Conservation (phyloP, 2,888 invertebrate genomes). For the Papilio elwesi region DNA sequence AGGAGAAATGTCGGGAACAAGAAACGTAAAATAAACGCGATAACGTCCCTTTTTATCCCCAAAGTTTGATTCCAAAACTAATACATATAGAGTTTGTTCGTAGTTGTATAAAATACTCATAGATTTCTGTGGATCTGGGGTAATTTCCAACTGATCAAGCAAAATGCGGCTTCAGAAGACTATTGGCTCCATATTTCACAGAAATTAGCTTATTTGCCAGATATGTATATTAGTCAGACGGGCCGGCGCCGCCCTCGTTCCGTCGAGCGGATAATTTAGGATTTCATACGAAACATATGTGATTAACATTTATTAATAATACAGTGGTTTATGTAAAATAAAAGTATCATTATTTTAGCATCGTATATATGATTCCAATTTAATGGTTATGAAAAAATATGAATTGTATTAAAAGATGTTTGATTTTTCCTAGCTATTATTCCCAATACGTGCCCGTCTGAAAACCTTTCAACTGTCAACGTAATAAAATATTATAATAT, state of each 20-base stretch:
- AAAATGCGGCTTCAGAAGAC: constrained; percentile 53
- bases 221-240: constrained; percentile 63
- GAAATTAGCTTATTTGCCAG: constrained; percentile 70
- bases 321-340: too few species aligned
- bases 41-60: too few species aligned
- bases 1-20: too few species aligned
- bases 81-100: not conserved
- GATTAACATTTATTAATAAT: too few species aligned
- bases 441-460: constrained; percentile 3
- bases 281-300: constrained; percentile 46
- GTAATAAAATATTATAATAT: constrained; percentile 21
- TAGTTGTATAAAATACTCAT: constrained; percentile 22
- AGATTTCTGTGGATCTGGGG: constrained; percentile 45
- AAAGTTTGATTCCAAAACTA: not conserved
- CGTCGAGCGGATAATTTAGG: constrained; percentile 56
- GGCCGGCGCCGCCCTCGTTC: constrained; percentile 62
- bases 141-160: constrained; percentile 52
- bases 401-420: not conserved
- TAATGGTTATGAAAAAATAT: too few species aligned
- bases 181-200: constrained; percentile 64
- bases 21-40: too few species aligned
- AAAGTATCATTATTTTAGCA: too few species aligned
- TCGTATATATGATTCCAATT: too few species aligned
- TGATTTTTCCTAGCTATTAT: not conserved
- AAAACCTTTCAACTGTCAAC: constrained; percentile 8